Conservation (phyloP, 2,888 invertebrate species). For the Aradus depressus region DNA sequence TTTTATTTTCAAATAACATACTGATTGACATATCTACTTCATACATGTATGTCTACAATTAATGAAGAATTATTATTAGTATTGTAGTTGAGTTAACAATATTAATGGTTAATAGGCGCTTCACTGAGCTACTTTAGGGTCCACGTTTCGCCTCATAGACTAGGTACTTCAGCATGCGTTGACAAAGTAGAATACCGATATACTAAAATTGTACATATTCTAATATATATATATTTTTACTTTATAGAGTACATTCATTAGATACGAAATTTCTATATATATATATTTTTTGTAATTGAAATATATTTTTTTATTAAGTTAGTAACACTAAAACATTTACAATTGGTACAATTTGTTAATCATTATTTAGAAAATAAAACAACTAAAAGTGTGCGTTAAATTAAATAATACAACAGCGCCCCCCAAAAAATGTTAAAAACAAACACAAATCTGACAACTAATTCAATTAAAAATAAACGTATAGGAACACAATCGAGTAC, state of each 20-base stretch:
- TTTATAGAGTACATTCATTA: no score
- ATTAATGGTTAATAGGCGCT: no score
- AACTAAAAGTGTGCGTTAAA: not conserved
- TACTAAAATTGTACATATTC: constrained; percentile 16
- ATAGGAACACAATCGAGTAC: constrained; percentile 16
- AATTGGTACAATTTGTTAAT: constrained; percentile 15
- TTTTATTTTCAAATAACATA: no score
- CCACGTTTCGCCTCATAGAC: no score
- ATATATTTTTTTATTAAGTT: constrained; percentile 13
- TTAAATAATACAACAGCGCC: not conserved
- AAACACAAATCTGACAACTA: constrained; percentile 14
- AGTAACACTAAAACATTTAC: constrained; percentile 3
- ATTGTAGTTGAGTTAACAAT: no score
- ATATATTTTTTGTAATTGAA: constrained; percentile 11
- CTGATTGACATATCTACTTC: no score
- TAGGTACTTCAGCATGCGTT: constrained; percentile 12
- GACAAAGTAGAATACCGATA: constrained; percentile 18
- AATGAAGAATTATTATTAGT: no score
- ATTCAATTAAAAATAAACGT: constrained; percentile 10
- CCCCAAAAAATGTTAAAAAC: not conserved
- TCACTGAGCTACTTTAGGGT: no score
- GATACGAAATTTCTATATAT: no score
- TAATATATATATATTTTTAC: no score
- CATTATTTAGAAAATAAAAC: not conserved
- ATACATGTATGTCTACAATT: no score